phyloP scores from a whole-genome alignment of 2,888 invertebrate species.

The Sclerodermus sp. region DNA sequence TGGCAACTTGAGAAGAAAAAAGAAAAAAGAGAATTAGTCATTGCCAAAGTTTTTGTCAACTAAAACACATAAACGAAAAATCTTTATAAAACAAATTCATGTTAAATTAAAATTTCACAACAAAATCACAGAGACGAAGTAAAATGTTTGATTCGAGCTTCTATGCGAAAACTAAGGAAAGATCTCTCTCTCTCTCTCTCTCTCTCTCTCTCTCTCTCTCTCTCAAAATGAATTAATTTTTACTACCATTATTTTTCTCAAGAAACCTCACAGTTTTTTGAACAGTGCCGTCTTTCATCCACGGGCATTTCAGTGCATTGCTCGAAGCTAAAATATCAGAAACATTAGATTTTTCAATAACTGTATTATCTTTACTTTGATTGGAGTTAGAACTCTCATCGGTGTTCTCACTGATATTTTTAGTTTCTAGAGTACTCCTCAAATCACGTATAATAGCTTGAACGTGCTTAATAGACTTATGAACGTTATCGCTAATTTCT shows the following conservation, averaged over 20 bases:
- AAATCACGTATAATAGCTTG: slow-evolving; percentile 34
- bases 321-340: neutral
- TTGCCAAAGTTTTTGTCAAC: too few relatives aligned
- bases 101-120: neutral
- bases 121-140: neutral
- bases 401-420: slow-evolving; percentile 12
- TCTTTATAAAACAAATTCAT: too few relatives aligned
- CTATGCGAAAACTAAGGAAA: neutral
- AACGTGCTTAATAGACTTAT: slow-evolving; percentile 39
- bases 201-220: too few relatives aligned
- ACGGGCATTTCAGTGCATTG: neutral
- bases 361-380: slow-evolving; percentile 27
- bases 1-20: too few relatives aligned
- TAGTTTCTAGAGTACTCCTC: slow-evolving; percentile 29
- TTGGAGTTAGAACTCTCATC: slow-evolving; percentile 16
- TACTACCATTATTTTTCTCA: slow-evolving; percentile 12
- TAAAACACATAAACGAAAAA: too few relatives aligned
- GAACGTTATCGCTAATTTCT: slow-evolving; percentile 36
- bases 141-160: neutral
- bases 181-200: too few relatives aligned
- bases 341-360: slow-evolving; percentile 32
- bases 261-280: slow-evolving; percentile 46
- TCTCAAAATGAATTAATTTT: neutral
- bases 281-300: slow-evolving; percentile 26
- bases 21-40: too few relatives aligned